phyloP scores from a whole-genome alignment of 2,113 vertebrate species.

The Ptyas mucosa region DNA sequence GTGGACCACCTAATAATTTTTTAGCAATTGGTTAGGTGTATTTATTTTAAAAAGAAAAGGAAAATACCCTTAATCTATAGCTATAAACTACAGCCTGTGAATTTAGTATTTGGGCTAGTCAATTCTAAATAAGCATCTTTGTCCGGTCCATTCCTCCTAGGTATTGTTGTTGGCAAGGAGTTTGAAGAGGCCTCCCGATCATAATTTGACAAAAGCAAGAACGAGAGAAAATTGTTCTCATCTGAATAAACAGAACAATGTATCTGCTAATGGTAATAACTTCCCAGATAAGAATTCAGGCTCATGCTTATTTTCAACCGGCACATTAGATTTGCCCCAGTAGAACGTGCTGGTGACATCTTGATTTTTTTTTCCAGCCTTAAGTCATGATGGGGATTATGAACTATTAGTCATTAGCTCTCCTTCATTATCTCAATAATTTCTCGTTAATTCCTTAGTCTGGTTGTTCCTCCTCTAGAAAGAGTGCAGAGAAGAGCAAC shows the following conservation, averaged over 20 bases:
- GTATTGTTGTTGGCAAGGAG: constrained; percentile 65
- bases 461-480: not conserved
- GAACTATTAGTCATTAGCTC: not conserved
- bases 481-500: no score
- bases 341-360: not conserved
- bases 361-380: accelerated
- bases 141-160: constrained; percentile 20
- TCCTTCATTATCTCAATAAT: not conserved
- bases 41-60: not conserved
- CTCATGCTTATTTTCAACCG: constrained; percentile 1
- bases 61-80: not conserved
- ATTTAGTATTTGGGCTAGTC: not conserved
- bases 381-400: not conserved
- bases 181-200: constrained; percentile 33
- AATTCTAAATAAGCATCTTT: constrained; percentile 24
- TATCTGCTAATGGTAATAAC: constrained; percentile 45
- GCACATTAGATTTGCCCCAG: not conserved
- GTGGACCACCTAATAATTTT: not conserved
- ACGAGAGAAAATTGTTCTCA: constrained; percentile 67
- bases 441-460: no score
- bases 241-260: constrained; percentile 65
- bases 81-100: constrained; percentile 19
- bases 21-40: not conserved
- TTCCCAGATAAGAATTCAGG: constrained; percentile 31
- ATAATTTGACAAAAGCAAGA: constrained; percentile 55